Percentiles rank a stretch among this genome's conserved stretches.
These are phyloP conservation scores for Probosciger aterrimus DNA, from an alignment of 2,113 vertebrate genomes.

Conservation along the genomic window DNA sequence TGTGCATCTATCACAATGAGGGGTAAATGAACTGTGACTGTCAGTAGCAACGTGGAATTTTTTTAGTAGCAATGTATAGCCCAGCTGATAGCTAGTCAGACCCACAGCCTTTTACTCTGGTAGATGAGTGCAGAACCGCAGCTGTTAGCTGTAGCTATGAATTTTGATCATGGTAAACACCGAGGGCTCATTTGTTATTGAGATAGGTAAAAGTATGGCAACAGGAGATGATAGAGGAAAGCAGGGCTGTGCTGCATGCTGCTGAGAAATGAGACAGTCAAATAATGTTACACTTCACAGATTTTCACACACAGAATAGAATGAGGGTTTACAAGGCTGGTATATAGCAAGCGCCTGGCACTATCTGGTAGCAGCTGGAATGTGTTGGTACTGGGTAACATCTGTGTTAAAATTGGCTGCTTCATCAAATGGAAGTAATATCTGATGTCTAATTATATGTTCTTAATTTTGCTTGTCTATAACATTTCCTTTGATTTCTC, in stretches of 20 bases:
- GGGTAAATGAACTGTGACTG: not conserved
- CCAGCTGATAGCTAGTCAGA: not conserved
- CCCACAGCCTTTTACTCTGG: not conserved
- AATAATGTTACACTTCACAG: slow-evolving; percentile 10
- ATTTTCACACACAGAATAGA: slow-evolving; percentile 1
- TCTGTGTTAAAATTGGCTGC: not conserved
- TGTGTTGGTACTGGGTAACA: not conserved
- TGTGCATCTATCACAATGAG: not conserved
- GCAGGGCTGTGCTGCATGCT: not conserved
- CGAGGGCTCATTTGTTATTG: slow-evolving; percentile 32
- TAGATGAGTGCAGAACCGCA: not conserved
- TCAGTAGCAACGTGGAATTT: not conserved
- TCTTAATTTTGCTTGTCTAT: not conserved
- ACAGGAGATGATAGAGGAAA: not conserved
- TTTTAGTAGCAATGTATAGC: not conserved
- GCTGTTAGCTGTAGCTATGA: slow-evolving; percentile 36
- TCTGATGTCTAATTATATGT: not conserved
- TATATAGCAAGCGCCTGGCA: not conserved
- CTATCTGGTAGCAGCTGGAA: not conserved
- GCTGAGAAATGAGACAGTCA: not conserved
- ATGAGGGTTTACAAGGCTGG: not conserved
- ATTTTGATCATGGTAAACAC: slow-evolving; percentile 53
- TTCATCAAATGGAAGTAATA: not conserved
- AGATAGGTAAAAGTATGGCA: not conserved
- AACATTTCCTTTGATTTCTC: not conserved